phyloP scores from a whole-genome alignment of 2,113 vertebrate species.

The Vireo altiloquus region DNA sequence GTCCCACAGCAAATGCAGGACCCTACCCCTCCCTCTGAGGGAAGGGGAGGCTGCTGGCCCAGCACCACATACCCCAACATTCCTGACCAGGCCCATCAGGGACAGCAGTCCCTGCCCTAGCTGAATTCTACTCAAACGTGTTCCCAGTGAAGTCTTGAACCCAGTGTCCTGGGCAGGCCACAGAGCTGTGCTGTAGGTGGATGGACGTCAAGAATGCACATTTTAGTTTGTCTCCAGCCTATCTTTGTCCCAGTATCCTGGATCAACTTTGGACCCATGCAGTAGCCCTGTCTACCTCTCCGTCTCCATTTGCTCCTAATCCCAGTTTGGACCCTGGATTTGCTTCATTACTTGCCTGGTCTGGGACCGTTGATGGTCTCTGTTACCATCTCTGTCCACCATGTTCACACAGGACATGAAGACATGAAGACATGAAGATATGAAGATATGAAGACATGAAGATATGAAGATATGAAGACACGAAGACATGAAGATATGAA shows the following conservation, averaged over 20 bases:
- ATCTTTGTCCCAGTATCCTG: background rate
- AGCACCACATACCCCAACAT: background rate
- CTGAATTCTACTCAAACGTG: background rate
- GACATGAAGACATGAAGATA: background rate
- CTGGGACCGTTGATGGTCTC: background rate
- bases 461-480: background rate
- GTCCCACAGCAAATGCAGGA: background rate
- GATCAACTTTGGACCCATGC: background rate
- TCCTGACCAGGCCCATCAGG: background rate
- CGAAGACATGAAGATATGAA: background rate
- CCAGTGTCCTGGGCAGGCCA: background rate
- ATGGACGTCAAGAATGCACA: background rate
- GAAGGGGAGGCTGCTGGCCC: background rate
- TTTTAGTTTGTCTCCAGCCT: background rate
- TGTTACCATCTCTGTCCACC: background rate
- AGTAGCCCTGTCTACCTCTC: background rate
- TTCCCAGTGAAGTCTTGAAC: background rate
- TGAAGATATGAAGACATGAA: background rate
- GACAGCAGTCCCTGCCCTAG: background rate
- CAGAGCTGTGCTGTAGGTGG: fast-evolving
- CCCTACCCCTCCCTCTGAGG: fast-evolving
- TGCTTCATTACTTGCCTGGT: background rate
- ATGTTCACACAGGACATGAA: background rate
- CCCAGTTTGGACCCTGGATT: background rate
- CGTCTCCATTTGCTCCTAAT: background rate